These are phyloP conservation scores for Scarus forsteni DNA, from an alignment of 2,797 vertebrate species.

Conservation along the genomic window DNA sequence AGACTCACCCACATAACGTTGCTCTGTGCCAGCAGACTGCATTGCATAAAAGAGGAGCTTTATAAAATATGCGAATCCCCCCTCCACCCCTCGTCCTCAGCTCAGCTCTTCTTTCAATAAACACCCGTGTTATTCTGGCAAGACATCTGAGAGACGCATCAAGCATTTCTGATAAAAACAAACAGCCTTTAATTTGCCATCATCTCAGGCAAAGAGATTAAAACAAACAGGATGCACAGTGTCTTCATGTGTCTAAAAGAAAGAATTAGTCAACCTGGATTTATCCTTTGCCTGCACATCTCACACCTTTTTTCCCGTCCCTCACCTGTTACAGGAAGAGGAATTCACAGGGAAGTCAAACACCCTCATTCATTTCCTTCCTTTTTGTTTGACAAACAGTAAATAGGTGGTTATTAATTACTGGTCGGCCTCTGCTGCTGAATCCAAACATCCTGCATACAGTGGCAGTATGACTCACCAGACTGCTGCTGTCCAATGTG, in stretches of 20 bases:
- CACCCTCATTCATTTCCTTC: slow-evolving; percentile 2
- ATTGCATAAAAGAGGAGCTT: slow-evolving; percentile 39
- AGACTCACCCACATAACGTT: slow-evolving; percentile 39
- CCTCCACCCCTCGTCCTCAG: slow-evolving; percentile 3
- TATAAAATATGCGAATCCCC: slow-evolving; percentile 24
- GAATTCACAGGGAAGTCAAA: slow-evolving; percentile 35
- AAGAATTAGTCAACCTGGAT: slow-evolving; percentile 18
- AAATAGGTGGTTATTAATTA: slow-evolving; percentile 71
- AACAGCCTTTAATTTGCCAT: slow-evolving; percentile 26
- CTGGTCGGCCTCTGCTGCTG: slow-evolving; percentile 40
- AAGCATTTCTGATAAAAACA: slow-evolving; percentile 44
- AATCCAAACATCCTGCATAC: slow-evolving; percentile 61
- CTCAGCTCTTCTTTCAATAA: slow-evolving; percentile 41
- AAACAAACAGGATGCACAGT: slow-evolving; percentile 8
- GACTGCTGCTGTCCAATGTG: slow-evolving; percentile 68
- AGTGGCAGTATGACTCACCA: slow-evolving; percentile 76
- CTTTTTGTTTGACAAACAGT: slow-evolving; percentile 26
- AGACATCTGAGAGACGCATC: slow-evolving; percentile 46
- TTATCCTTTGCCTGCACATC: slow-evolving; percentile 10
- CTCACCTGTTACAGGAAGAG: slow-evolving; percentile 10
- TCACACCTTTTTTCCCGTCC: slow-evolving; percentile 14
- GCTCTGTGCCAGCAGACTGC: slow-evolving; percentile 27
- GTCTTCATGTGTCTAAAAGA: not conserved
- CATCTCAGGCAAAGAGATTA: slow-evolving; percentile 16
- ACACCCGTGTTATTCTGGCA: slow-evolving; percentile 53